Percentiles rank a stretch among this genome's conserved stretches.
These are phyloP conservation scores for Hymenopus coronatus DNA, from an alignment of 2,888 invertebrate species.

Conservation along the genomic window DNA sequence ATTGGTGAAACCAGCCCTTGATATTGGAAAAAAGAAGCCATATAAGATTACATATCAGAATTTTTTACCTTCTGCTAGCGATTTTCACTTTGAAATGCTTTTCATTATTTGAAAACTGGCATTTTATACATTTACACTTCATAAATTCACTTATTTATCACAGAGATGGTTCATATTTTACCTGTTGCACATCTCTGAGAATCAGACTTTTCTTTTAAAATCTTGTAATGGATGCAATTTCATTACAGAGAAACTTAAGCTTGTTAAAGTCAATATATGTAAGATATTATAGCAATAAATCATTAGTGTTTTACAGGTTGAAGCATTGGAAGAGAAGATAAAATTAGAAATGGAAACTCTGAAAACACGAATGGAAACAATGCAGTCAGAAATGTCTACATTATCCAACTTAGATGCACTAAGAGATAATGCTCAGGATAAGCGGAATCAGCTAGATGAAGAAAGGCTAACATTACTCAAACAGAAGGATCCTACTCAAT, in stretches of 20 bases:
- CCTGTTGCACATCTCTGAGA: no score
- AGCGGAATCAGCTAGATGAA: constrained; percentile 53
- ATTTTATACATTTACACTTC: no score
- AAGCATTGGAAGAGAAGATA: constrained; percentile 67
- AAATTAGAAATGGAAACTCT: constrained; percentile 52
- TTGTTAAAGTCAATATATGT: not conserved
- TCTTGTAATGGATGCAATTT: no score
- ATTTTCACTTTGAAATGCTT: no score
- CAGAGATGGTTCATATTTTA: no score
- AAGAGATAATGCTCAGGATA: constrained; percentile 56
- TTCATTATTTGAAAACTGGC: no score
- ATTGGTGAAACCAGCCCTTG: no score
- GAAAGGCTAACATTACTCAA: constrained; percentile 51
- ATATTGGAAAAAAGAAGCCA: no score
- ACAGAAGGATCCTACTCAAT: constrained; percentile 38
- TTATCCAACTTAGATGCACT: constrained; percentile 61
- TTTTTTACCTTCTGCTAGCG: no score
- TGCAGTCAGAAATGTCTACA: constrained; percentile 61
- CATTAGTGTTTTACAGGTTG: constrained; percentile 49
- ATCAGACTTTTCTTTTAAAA: no score
- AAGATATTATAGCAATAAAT: not conserved
- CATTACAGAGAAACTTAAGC: not conserved
- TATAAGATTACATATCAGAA: no score
- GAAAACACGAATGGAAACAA: constrained; percentile 50
- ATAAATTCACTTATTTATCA: no score